phyloP scores from a whole-genome alignment of 2,113 vertebrate species.

The Phyllostomus hastatus region DNA sequence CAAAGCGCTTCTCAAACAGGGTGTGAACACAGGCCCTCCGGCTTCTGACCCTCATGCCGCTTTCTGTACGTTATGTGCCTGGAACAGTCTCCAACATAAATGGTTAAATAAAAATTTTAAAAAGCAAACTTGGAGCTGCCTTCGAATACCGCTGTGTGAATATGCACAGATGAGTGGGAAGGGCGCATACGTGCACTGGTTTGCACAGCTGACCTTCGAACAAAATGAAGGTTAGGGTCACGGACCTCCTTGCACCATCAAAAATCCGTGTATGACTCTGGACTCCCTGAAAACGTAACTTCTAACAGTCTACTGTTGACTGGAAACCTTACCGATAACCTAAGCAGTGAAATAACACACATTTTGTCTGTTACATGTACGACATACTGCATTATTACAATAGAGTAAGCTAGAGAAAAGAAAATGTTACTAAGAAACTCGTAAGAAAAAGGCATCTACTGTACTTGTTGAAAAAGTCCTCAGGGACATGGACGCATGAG shows the following conservation, averaged over 20 bases:
- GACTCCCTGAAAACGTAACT: too few relatives aligned
- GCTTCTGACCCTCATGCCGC: background rate
- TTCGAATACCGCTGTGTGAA: background rate
- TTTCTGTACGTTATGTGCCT: background rate
- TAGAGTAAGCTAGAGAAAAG: too few relatives aligned
- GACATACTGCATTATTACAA: too few relatives aligned
- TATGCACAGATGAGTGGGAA: background rate
- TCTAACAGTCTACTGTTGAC: too few relatives aligned
- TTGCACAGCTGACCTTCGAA: background rate
- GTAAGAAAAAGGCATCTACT: too few relatives aligned
- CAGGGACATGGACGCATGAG: background rate
- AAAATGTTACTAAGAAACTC: too few relatives aligned
- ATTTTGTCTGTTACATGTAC: too few relatives aligned
- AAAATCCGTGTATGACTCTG: background rate
- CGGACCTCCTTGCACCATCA: background rate
- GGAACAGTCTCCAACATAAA: background rate
- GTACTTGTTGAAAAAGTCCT: too few relatives aligned
- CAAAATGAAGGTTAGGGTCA: background rate
- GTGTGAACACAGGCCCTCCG: background rate
- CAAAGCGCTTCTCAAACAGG: background rate
- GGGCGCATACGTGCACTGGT: rapidly evolving
- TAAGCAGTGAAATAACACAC: too few relatives aligned
- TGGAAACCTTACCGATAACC: too few relatives aligned
- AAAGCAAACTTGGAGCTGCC: background rate
- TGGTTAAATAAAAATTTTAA: too few relatives aligned